These are phyloP conservation scores for Raja brachyura DNA, from an alignment of 2,113 vertebrate genomes.

Conservation along the genomic window DNA sequence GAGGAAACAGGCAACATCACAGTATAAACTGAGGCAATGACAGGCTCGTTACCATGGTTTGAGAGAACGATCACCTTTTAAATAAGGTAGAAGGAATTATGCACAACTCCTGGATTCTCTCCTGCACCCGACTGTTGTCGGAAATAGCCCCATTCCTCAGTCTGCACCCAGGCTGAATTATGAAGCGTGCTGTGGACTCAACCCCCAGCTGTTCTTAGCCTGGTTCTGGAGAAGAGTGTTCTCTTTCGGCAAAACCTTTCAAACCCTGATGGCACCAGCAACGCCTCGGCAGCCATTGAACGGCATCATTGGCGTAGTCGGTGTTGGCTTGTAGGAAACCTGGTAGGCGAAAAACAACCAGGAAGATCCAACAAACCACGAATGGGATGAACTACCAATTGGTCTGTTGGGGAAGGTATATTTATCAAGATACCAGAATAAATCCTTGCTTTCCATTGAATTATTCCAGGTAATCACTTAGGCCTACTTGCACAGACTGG, in stretches of 20 bases:
- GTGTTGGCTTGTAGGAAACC: background rate
- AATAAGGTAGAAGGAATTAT: background rate
- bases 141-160: background rate
- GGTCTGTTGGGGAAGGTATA: background rate
- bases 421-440: background rate
- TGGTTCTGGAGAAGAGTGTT: background rate
- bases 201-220: background rate
- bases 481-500: background rate
- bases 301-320: background rate
- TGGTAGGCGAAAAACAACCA: background rate
- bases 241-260: background rate
- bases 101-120: background rate
- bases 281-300: background rate
- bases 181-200: background rate
- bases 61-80: background rate
- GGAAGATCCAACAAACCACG: background rate
- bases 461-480: background rate
- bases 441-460: background rate
- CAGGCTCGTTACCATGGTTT: background rate
- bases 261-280: background rate
- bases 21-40: background rate
- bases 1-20: background rate
- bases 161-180: background rate
- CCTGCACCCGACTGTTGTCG: background rate
- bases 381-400: background rate